Conservation (phyloP, 2,888 invertebrate genomes). For the Neoitamus cyanurus region DNA sequence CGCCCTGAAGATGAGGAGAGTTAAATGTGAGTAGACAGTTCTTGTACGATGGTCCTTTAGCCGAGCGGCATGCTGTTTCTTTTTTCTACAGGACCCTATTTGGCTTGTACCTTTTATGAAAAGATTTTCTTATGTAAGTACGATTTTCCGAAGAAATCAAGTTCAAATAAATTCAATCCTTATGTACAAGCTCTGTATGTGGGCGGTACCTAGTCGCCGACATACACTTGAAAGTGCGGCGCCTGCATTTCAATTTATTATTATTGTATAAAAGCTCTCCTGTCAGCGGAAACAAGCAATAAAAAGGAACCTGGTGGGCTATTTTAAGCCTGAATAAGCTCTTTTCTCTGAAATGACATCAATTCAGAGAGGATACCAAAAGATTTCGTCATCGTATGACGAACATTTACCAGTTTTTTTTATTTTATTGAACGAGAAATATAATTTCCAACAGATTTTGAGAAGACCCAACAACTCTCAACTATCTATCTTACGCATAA, state of each 20-base stretch:
- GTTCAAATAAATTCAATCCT: not conserved
- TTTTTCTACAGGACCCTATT: not conserved
- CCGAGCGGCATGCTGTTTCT: not conserved
- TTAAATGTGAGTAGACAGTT: slow-evolving; percentile 45
- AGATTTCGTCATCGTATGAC: not conserved
- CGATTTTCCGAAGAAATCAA: not conserved
- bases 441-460: not conserved
- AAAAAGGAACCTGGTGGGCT: not conserved
- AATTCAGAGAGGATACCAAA: not conserved
- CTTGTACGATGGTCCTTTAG: not conserved
- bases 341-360: not conserved
- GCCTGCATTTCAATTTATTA: not conserved
- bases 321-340: not conserved
- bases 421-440: not conserved
- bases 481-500: too few relatives aligned
- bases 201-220: not conserved
- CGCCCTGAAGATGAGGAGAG: slow-evolving; percentile 39
- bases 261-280: not conserved
- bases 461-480: too few relatives aligned
- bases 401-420: not conserved
- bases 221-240: not conserved
- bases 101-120: not conserved
- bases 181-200: not conserved
- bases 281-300: not conserved
- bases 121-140: not conserved